Conservation (phyloP, 2,888 invertebrate genomes). For the Labia minor region DNA sequence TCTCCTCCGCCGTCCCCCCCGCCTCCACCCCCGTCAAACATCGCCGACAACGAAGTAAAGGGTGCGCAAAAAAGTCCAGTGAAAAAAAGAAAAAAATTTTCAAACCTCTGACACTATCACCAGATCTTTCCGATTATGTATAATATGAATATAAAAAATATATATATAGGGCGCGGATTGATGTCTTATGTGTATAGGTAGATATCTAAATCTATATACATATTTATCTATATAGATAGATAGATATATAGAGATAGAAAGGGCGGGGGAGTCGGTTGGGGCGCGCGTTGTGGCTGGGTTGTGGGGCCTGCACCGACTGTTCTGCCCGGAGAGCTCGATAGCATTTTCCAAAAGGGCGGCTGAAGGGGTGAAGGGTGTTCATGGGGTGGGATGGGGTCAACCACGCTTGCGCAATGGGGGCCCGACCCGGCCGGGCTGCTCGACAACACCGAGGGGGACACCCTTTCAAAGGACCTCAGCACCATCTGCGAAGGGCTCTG, state of each 20-base stretch:
- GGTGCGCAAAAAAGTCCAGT: not conserved
- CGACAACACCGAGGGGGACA: not conserved
- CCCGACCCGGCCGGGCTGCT: not conserved
- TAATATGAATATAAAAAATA: no score
- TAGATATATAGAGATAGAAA: not conserved
- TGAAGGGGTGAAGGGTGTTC: not conserved
- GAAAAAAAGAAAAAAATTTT: not conserved
- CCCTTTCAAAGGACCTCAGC: no score
- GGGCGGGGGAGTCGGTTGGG: conserved; percentile 9
- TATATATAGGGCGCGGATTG: no score
- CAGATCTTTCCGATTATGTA: no score
- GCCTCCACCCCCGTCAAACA: not conserved
- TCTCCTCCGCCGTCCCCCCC: not conserved
- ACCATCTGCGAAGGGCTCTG: no score
- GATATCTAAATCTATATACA: no score
- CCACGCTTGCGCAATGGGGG: not conserved
- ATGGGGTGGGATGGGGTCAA: not conserved
- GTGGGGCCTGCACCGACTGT: conserved; percentile 8
- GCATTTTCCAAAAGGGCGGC: not conserved
- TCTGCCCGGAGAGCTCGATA: not conserved
- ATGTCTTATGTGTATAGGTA: no score
- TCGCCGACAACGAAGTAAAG: not conserved
- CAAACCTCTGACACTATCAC: not conserved
- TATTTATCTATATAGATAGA: no score
- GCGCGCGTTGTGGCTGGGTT: not conserved